Base-by-base conservation (phyloP, 2,888 invertebrate species). In the Eilema caniola region DNA sequence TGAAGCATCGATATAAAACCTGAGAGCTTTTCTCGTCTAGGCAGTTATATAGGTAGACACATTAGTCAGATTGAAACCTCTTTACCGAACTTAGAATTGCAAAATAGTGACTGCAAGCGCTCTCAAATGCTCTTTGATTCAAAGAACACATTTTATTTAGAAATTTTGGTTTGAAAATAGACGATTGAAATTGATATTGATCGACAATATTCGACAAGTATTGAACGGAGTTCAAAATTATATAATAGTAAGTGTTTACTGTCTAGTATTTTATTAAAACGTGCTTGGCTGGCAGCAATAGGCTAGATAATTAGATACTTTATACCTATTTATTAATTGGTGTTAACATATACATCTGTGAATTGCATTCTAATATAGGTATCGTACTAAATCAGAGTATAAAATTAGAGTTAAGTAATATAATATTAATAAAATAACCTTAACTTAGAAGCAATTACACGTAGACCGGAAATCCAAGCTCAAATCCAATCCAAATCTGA, bases 21-120 rank as follows among this genome's bases (percentile, higher is more conserved):
- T 62, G 68, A 73, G 78, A 75, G 79, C 80, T 82, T 79, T 78
- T 63, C 73, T 74, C 75, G 67, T 76, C 76, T 80, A 80, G 66
- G 71, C 81, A 79, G 69, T 72, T 81, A 81, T 75, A 80, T 78
- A 86, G 80, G 84, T 89, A 90, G 89, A 89, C 90, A 92, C 94
- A 94, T 94, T 94, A 94, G 92, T 89, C 86, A 88, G 90, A 94
- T 94, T 94, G 92, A 89, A 93, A 93, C 90, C 92, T 92, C 92
- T 92, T 90, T 90, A 88, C 86, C 86, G 84, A 88, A 91, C 89
- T 93, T 91, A 88, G 93, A 94, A 94, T 94, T 94, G 93, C 92
- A 94, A 94, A 94, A 92, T 90, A 90, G 90, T 90, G 87, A 84
- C 85, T 89, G 90, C 89, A 89, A 84, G 87, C 89, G 86, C 89